phyloP scores from a whole-genome alignment of 23 tunicate genomes.

The Styela clava region DNA sequence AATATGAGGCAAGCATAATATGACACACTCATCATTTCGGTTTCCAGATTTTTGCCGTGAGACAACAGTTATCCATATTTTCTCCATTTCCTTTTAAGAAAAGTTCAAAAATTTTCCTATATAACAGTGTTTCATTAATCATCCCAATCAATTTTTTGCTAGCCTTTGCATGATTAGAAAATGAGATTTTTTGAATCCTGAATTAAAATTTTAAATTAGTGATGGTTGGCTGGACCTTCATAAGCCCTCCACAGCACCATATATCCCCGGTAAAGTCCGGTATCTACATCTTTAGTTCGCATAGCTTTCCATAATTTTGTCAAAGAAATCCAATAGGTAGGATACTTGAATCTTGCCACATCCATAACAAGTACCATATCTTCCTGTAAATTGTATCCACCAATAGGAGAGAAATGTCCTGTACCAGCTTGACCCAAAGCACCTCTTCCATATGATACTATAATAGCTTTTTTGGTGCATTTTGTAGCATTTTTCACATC shows the following conservation, averaged over 20 bases:
- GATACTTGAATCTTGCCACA: slow-evolving; percentile 78
- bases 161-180: slow-evolving; percentile 63
- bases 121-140: slow-evolving; percentile 37
- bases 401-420: slow-evolving; percentile 82
- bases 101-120: slow-evolving; percentile 8
- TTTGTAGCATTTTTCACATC: slow-evolving; percentile 34
- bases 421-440: slow-evolving; percentile 64
- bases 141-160: slow-evolving; percentile 25
- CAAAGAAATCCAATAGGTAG: slow-evolving; percentile 64
- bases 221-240: slow-evolving; percentile 52
- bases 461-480: slow-evolving; percentile 25
- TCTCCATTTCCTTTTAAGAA: not conserved
- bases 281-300: slow-evolving; percentile 19
- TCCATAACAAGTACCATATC: slow-evolving; percentile 64
- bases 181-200: slow-evolving; percentile 23
- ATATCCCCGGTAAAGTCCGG: slow-evolving; percentile 54
- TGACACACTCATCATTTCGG: slow-evolving; percentile 4
- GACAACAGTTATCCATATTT: not conserved
- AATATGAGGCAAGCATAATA: slow-evolving; percentile 12
- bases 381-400: slow-evolving; percentile 50
- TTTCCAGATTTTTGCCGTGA: too few relatives aligned
- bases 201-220: slow-evolving; percentile 38
- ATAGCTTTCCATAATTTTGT: slow-evolving; percentile 45
- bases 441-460: slow-evolving; percentile 59
- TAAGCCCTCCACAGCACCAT: slow-evolving; percentile 26